A percentile compares a stretch with the other conserved stretches of the same genome.
These are phyloP conservation scores for Hiodon tergisus DNA, from an alignment of 2,113 vertebrate species.

Conservation along the genomic window DNA sequence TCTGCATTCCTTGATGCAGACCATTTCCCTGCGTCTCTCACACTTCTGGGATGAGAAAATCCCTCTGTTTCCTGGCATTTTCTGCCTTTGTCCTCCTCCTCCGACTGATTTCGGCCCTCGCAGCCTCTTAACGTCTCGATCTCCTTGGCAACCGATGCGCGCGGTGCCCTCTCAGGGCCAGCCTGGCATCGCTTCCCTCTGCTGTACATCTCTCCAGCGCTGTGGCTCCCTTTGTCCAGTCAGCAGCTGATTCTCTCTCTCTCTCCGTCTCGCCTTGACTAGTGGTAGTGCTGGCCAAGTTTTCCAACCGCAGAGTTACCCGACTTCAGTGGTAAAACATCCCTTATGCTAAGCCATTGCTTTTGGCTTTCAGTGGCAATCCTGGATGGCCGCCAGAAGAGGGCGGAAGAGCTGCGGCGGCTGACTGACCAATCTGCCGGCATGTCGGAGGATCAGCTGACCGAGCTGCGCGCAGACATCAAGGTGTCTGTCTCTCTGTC, in stretches of 20 bases:
- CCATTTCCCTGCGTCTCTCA: conserved; percentile 1
- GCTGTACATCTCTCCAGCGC: not conserved
- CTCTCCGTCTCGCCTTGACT: too few relatives aligned
- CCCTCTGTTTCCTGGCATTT: not conserved
- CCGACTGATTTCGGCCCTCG: not conserved
- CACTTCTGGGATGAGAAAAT: conserved; percentile 4
- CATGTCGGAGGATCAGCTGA: conserved; percentile 88
- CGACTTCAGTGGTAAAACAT: too few relatives aligned
- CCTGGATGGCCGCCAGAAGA: conserved; percentile 79
- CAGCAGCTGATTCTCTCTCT: not conserved
- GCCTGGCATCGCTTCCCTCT: too few relatives aligned
- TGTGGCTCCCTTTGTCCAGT: not conserved
- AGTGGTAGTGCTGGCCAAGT: too few relatives aligned
- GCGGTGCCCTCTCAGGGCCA: not conserved
- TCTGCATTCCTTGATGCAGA: conserved; percentile 28
- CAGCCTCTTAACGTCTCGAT: not conserved
- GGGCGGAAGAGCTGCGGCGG: conserved; percentile 77
- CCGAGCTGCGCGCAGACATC: conserved; percentile 87
- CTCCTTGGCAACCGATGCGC: not conserved
- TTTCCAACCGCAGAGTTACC: too few relatives aligned
- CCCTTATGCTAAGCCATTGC: not conserved
- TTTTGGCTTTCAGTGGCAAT: conserved; percentile 70
- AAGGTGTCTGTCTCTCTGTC: conserved; percentile 55
- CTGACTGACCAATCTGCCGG: conserved; percentile 78
- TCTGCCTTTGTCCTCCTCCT: not conserved